These are phyloP conservation scores for Gerris buenoi DNA, from an alignment of 1,140 invertebrate genomes.

Conservation along the genomic window DNA sequence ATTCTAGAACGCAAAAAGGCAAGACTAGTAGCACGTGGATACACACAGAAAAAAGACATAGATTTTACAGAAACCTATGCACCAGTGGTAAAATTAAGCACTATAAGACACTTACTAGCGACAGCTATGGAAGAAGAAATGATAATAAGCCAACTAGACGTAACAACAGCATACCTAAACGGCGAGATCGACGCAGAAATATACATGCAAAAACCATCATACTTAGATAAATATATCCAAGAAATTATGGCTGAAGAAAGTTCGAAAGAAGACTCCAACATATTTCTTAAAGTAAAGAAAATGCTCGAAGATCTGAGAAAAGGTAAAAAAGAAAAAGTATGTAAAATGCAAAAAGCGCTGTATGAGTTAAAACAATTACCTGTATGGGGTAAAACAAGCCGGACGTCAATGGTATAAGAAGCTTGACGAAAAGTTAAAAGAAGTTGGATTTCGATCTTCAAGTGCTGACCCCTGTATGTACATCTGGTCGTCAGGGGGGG, in stretches of 20 bases:
- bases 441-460: neutral
- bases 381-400: neutral
- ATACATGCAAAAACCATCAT: neutral
- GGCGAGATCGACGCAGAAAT: constrained; percentile 28
- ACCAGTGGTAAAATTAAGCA: constrained; percentile 5
- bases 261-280: neutral
- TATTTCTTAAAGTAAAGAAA: neutral
- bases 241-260: neutral
- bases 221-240: neutral
- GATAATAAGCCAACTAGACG: constrained; percentile 28
- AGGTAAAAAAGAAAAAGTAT: neutral
- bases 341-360: neutral
- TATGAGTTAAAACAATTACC: neutral
- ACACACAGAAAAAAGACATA: neutral
- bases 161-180: constrained; percentile 31
- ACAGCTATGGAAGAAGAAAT: constrained; percentile 27
- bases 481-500: neutral
- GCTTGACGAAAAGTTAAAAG: neutral
- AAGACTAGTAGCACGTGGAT: neutral
- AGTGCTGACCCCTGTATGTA: neutral
- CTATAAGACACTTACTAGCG: constrained; percentile 28
- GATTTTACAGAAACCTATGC: neutral
- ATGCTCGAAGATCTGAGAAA: neutral
- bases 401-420: neutral
- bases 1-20: neutral